Percentiles rank a stretch among this genome's conserved stretches.
These are phyloP conservation scores for Sesia apiformis DNA, from an alignment of 2,888 invertebrate genomes.

Conservation along the genomic window DNA sequence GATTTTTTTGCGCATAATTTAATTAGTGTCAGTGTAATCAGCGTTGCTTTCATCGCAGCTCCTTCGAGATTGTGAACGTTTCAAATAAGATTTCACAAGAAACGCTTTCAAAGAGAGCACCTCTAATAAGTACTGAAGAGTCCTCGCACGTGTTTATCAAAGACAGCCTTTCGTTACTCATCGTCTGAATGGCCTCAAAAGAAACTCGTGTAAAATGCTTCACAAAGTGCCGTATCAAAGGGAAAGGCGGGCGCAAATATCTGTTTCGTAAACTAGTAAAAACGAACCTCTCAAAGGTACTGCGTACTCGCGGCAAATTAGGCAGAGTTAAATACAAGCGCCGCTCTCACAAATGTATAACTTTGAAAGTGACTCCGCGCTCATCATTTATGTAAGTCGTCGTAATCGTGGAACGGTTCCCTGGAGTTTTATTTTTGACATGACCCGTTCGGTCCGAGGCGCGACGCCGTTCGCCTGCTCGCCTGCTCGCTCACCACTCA, in stretches of 20 bases:
- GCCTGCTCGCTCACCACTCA: constrained; percentile 7
- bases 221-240: constrained; percentile 75
- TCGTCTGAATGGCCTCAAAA: constrained; percentile 75
- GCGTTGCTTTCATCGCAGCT: constrained; percentile 65
- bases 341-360: constrained; percentile 61
- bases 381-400: constrained; percentile 69
- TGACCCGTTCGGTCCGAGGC: constrained; percentile 32
- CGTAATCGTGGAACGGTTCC: constrained; percentile 59
- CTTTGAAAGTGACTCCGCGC: constrained; percentile 62
- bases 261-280: constrained; percentile 75
- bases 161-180: constrained; percentile 75
- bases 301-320: constrained; percentile 71
- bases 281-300: constrained; percentile 72
- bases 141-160: constrained; percentile 76
- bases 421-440: constrained; percentile 42
- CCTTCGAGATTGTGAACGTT: constrained; percentile 71
- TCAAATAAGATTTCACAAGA: constrained; percentile 72
- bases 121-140: constrained; percentile 75
- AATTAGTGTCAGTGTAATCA: constrained; percentile 74
- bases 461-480: constrained; percentile 14
- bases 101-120: constrained; percentile 73
- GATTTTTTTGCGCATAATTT: constrained; percentile 60
- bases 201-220: constrained; percentile 75
- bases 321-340: constrained; percentile 72
- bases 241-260: constrained; percentile 73